These are phyloP conservation scores for Aulostomus chinensis DNA, from an alignment of 2,797 vertebrate genomes.

Conservation along the genomic window DNA sequence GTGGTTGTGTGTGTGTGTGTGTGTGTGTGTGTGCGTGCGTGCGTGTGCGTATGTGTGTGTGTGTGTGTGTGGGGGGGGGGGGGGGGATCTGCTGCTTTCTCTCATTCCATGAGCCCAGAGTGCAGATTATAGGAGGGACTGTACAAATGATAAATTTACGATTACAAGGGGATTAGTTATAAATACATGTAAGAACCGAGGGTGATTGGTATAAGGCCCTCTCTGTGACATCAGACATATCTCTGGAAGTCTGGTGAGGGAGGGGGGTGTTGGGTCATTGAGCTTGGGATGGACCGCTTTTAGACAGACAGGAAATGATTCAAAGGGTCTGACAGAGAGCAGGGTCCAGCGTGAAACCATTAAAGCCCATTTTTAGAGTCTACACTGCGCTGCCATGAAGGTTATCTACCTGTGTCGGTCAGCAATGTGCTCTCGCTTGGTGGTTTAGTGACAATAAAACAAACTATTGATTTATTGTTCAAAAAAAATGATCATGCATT, in stretches of 20 bases:
- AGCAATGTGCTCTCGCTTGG: no score
- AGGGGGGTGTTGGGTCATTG: not conserved
- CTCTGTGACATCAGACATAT: constrained; percentile 19
- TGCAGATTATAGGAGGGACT: constrained; percentile 58
- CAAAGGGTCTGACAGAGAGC: constrained; percentile 1
- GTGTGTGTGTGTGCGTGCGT: no score
- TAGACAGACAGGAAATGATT: constrained; percentile 30
- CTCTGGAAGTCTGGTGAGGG: constrained; percentile 11
- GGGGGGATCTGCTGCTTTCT: constrained; percentile 23
- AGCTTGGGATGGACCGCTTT: constrained; percentile 1
- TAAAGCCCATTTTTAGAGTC: no score
- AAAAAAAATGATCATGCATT: no score
- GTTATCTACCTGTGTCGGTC: no score
- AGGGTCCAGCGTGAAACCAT: no score
- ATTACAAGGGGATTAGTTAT: constrained; percentile 68
- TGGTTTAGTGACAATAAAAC: no score
- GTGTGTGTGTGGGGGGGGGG: no score
- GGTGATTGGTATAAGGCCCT: constrained; percentile 24
- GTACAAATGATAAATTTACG: constrained; percentile 57
- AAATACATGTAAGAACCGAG: constrained; percentile 37
- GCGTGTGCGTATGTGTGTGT: no score
- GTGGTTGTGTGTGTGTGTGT: no score
- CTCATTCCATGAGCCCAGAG: constrained; percentile 24
- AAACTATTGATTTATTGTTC: no score
- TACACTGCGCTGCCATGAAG: no score